Conservation (phyloP, 2,113 vertebrate species). For the Morone chrysops region DNA sequence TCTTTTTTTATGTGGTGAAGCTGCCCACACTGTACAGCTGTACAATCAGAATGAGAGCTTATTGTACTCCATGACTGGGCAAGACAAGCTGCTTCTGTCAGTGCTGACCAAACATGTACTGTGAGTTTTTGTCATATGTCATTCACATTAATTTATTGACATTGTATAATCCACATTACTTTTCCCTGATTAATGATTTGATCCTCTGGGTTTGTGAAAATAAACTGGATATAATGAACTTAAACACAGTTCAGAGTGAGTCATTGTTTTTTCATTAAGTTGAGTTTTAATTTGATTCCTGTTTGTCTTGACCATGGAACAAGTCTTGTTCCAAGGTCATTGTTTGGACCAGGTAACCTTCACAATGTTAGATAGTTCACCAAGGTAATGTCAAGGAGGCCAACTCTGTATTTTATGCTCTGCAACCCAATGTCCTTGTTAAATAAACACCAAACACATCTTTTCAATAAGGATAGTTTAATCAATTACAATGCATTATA, state of each 20-base stretch:
- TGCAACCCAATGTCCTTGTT: neutral
- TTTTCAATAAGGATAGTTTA: neutral
- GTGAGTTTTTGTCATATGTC: conserved; percentile 40
- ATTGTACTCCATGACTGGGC: neutral
- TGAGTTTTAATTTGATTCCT: neutral
- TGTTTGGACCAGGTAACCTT: neutral
- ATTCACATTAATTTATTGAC: conserved; percentile 64
- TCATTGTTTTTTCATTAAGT: no score
- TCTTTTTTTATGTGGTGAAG: conserved; percentile 10
- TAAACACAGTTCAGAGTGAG: neutral
- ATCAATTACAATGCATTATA: no score
- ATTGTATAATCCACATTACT: conserved; percentile 33
- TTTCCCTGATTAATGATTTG: conserved; percentile 32
- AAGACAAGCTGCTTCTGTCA: conserved; percentile 32
- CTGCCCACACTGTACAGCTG: neutral
- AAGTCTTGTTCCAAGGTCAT: neutral
- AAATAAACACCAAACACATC: neutral
- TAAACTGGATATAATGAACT: conserved; percentile 58
- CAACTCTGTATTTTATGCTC: neutral
- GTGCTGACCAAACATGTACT: conserved; percentile 53
- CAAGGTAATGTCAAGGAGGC: neutral
- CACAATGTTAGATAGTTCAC: neutral
- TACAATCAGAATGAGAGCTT: neutral
- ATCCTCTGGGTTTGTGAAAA: conserved; percentile 63
- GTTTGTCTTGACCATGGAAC: no score